These are phyloP conservation scores for Centropus unirufus DNA, from an alignment of 2,113 vertebrate genomes.

Conservation along the genomic window DNA sequence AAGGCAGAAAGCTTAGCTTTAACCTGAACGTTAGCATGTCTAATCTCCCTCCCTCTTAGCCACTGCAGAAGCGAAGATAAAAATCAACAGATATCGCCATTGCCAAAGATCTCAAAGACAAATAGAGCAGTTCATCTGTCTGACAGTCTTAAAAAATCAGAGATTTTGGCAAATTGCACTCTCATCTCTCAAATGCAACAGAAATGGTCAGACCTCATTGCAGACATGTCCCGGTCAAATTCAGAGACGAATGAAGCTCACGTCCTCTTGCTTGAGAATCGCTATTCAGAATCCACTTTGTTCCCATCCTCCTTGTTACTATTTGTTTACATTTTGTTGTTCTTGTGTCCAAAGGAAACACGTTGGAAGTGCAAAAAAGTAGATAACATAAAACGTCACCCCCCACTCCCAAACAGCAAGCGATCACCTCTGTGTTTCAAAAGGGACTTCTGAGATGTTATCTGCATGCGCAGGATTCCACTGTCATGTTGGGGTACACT, in stretches of 20 bases:
- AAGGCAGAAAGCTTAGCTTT: slow-evolving; percentile 28
- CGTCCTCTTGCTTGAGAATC: background rate
- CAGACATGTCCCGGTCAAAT: background rate
- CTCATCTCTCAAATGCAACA: background rate
- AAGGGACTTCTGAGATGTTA: slow-evolving; percentile 63
- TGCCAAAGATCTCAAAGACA: slow-evolving; percentile 53
- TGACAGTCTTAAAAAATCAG: slow-evolving; percentile 1
- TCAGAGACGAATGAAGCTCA: background rate
- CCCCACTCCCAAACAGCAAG: background rate
- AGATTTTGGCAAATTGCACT: background rate
- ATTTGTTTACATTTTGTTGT: background rate
- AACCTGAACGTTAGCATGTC: background rate
- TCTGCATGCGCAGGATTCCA: slow-evolving; percentile 94
- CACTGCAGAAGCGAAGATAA: background rate
- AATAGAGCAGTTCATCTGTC: slow-evolving; percentile 43
- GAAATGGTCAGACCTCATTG: background rate
- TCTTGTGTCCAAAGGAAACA: slow-evolving; percentile 40
- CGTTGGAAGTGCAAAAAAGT: slow-evolving; percentile 70
- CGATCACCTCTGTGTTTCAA: background rate
- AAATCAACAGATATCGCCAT: background rate
- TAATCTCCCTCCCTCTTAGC: background rate
- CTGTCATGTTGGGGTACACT: slow-evolving; percentile 98
- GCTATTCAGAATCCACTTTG: background rate
- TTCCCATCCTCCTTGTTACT: background rate
- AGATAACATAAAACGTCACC: background rate